Evolutionary conservation across 2,113 vertebrate genomes (phyloP), one percentile per base, ranked within the genome.

Genomic region (Etheostoma spectabile): DNA sequence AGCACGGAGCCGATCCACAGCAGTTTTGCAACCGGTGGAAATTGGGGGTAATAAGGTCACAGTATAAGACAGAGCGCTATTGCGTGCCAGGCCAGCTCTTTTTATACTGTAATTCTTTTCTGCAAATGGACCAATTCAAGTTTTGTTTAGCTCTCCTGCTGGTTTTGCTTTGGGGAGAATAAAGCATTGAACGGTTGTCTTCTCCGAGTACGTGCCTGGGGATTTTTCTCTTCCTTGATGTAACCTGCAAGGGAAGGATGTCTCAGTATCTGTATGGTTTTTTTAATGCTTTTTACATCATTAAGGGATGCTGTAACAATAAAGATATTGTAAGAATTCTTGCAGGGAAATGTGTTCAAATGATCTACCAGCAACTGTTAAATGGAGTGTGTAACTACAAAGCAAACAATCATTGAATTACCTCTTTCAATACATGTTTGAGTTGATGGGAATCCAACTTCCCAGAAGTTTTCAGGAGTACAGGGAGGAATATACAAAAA

Each of bases 381-480:
- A 52, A 4, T 8, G 3, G 12, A 52, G 4, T 14, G n/a, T 30
- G n/a, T 56, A 6, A 57, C 18, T 12, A 18, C 11, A 5, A 33
- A 4, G 19, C 46, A 24, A 45, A n/a, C 19, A 22, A 3, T n/a
- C 0, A 33, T 2, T 10, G 4, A 4, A 84, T 66, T 83, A 98
- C 98, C 98, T 97, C 98, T 96, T 30, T 99, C 96, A 49, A 97
- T 83, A 90, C 98, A 99, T 6, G 96, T 99, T 84, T 99, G 98
- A 7, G 98, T 99, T 0, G 98, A 98, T 48, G 98, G 98, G 91
- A 99, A 99, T 74, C 98, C 98, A 69, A 99, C 97, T 82, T 99
- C 98, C 98, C 98, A 99, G 92, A 99, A 99, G 92, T 99, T 96
- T 88, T 99, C 97, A 10, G 98, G 98, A 13, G 98, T 99, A 42